phyloP scores from a whole-genome alignment of 2,113 vertebrate genomes.

The Orthonyx spaldingii region DNA sequence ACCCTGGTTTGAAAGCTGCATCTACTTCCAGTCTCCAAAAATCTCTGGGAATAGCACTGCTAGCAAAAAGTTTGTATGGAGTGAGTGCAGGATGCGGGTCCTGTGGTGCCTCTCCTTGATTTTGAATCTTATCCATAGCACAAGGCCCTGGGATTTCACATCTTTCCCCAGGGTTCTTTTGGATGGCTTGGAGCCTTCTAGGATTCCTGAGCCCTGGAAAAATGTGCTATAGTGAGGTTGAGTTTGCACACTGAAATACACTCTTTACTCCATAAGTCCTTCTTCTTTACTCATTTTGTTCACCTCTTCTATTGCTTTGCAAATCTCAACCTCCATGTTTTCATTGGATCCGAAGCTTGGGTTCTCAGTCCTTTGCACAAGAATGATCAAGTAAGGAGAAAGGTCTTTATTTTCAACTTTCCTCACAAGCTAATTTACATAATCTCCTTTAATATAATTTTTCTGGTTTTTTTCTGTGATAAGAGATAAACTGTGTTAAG shows the following conservation, averaged over 20 bases:
- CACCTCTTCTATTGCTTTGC: background rate
- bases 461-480: background rate
- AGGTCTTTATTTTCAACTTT: background rate
- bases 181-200: background rate
- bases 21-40: background rate
- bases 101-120: fast-evolving
- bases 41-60: background rate
- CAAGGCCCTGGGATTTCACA: background rate
- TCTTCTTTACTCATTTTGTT: background rate
- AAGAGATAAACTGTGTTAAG: background rate
- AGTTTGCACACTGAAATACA: background rate
- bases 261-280: fast-evolving
- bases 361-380: background rate
- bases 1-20: background rate
- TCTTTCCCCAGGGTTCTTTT: background rate
- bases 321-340: background rate
- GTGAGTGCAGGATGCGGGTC: fast-evolving
- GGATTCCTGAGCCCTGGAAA: background rate
- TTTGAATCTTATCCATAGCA: background rate
- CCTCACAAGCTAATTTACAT: background rate
- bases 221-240: fast-evolving
- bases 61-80: background rate
- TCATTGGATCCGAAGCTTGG: background rate
- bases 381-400: background rate
- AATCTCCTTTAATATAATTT: background rate